Evolutionary conservation across 2,113 vertebrate species (phyloP).

Genomic region (Nannospalax galili): DNA sequence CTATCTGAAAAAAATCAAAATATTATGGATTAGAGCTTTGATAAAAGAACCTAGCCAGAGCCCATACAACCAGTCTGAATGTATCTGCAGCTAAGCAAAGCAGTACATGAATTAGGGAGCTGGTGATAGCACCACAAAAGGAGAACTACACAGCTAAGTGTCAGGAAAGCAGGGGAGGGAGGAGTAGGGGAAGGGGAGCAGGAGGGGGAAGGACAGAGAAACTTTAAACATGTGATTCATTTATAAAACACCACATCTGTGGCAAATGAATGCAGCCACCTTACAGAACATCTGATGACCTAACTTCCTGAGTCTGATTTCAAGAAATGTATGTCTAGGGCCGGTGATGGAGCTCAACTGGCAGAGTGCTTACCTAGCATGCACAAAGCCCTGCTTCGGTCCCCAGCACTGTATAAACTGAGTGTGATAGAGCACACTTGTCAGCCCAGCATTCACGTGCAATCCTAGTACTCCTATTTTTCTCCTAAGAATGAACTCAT

Average conservation of each 20-base stretch:
- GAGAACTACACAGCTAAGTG: neutral
- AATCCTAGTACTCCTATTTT: neutral
- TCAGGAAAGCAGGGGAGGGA: too few species aligned
- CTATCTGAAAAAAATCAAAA: constrained; percentile 31
- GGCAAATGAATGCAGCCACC: neutral
- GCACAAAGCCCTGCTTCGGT: neutral
- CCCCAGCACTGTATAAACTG: neutral
- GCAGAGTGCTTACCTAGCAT: neutral
- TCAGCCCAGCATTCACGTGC: neutral
- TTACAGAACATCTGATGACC: neutral
- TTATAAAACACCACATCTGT: neutral
- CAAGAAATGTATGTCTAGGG: neutral
- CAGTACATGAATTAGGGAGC: neutral
- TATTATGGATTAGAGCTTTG: neutral
- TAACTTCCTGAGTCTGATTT: constrained; percentile 23
- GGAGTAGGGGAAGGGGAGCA: too few species aligned
- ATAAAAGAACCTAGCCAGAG: neutral
- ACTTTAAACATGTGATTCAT: neutral
- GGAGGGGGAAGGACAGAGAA: neutral
- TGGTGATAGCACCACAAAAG: neutral
- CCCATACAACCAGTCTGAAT: neutral
- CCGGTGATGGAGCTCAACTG: neutral
- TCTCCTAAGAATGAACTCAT: neutral
- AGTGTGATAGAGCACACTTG: neutral
- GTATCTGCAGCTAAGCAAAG: neutral